Evolutionary conservation across 2,113 vertebrate genomes (phyloP).

Genomic region (Phrynocephalus versicolor): DNA sequence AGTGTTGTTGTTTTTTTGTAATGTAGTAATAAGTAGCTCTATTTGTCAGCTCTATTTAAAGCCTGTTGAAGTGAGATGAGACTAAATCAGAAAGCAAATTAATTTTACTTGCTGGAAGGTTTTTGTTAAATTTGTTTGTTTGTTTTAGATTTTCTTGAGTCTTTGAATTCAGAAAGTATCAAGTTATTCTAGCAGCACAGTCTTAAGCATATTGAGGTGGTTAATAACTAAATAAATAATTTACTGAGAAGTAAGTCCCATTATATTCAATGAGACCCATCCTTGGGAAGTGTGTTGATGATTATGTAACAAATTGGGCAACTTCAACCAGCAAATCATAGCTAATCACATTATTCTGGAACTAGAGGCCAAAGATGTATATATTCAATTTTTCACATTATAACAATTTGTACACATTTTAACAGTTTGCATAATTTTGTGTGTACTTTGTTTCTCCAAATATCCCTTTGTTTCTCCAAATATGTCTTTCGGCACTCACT

Average conservation of each 20-base stretch:
- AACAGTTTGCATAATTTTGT: too few species aligned
- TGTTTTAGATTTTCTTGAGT: constrained; percentile 50
- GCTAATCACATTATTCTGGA: too few species aligned
- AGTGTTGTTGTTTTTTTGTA: constrained; percentile 35
- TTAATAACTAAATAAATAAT: too few species aligned
- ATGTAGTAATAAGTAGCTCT: constrained; percentile 49
- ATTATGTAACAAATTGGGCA: constrained; percentile 40
- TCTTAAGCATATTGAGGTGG: not conserved
- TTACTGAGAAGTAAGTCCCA: not conserved
- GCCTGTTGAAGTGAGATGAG: constrained; percentile 8
- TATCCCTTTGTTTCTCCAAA: too few species aligned
- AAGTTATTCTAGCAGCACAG: constrained; percentile 44
- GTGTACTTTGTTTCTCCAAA: too few species aligned
- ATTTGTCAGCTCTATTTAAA: constrained; percentile 47
- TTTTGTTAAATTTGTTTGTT: not conserved
- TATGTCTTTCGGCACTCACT: too few species aligned
- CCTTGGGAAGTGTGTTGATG: not conserved
- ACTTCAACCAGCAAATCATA: constrained; percentile 55
- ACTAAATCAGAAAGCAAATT: constrained; percentile 49
- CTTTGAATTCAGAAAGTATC: constrained; percentile 52
- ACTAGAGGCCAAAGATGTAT: too few species aligned
- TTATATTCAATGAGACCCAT: not conserved
- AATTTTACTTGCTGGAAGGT: constrained; percentile 52
- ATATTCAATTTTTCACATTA: too few species aligned
- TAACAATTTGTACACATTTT: too few species aligned